Base-by-base conservation (phyloP, 1,140 invertebrate genomes). In the Trachymyrmex cornetzi region DNA sequence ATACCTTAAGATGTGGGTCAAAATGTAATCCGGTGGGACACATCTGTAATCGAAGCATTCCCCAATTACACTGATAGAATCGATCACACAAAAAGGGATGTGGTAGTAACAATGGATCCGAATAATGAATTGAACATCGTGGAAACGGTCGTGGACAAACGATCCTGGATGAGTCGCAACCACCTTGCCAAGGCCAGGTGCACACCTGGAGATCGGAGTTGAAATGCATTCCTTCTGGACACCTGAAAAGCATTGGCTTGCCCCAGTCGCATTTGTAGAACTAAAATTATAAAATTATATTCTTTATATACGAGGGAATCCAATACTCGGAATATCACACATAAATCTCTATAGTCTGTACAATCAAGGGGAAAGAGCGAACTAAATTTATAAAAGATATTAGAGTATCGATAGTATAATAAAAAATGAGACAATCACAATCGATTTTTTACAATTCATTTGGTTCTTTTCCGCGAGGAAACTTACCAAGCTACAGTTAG, bases 251-350 rank as follows among this genome's bases (percentile, higher is more conserved):
- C 4, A 95, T 92, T 50, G 96, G 95, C 16, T 92, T 71, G 0
- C 96, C 96, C 66, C 96, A 94, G 24, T 92, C 92, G 84, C 96
- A 97, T 87, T 95, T 94, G 93, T 95, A 97, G 92, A 96, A 97
- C 80, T 79, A 1, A 48, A 61, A 64, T 48, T 27, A 27, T 22
- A 24, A 24, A 27, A 34, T 16, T 59, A 53, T 24, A 7, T 66
- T 66, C 1, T 22, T 22, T 66, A 34, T n/a, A 7, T 22, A 44
- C 2, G 64, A 67, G 7, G 1, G 3, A 67, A 67, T 38, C 9
- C 7, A 66, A 30, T 34, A 55, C 5, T 53, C 9, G 1, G 9
- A 72, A 24, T 5, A 0, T 53, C 48, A 55, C 19, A 1, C 24
- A 72, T 50, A 59, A 44, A 12, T 12, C 14, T 19, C 14, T 19